Conservation (phyloP, 2,113 vertebrate species). For the Anseranas semipalmata region DNA sequence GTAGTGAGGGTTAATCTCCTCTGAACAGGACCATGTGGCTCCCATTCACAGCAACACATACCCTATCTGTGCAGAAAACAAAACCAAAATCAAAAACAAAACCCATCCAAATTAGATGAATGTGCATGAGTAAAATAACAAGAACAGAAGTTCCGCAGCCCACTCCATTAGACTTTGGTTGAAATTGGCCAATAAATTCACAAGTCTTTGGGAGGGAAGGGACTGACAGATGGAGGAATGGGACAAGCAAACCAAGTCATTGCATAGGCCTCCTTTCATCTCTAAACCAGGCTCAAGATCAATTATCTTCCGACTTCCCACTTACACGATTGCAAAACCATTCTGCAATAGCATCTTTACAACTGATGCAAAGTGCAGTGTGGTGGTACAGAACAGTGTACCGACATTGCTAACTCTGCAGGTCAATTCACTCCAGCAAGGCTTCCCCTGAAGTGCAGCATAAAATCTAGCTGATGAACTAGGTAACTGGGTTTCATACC, state of each 20-base stretch:
- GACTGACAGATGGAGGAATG: neutral
- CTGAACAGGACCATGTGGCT: neutral
- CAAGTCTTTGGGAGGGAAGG: neutral
- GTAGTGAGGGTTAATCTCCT: neutral
- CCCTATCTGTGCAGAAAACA: neutral
- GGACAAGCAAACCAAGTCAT: neutral
- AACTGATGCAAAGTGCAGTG: neutral
- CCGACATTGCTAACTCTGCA: neutral
- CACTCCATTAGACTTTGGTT: neutral
- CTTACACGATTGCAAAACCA: neutral
- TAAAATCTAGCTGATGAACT: neutral
- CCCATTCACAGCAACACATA: neutral
- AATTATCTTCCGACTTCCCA: neutral
- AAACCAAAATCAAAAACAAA: neutral
- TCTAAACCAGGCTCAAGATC: neutral
- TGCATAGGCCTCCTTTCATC: neutral
- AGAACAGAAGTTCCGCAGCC: neutral
- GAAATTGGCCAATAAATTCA: neutral
- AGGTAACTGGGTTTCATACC: neutral
- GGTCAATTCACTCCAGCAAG: neutral
- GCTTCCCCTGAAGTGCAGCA: neutral
- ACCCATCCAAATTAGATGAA: neutral
- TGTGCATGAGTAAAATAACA: neutral
- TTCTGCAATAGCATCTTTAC: neutral
- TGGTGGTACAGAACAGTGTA: neutral